These are phyloP conservation scores for Meriones unguiculatus DNA, from an alignment of 2,113 vertebrate species.

Conservation along the genomic window DNA sequence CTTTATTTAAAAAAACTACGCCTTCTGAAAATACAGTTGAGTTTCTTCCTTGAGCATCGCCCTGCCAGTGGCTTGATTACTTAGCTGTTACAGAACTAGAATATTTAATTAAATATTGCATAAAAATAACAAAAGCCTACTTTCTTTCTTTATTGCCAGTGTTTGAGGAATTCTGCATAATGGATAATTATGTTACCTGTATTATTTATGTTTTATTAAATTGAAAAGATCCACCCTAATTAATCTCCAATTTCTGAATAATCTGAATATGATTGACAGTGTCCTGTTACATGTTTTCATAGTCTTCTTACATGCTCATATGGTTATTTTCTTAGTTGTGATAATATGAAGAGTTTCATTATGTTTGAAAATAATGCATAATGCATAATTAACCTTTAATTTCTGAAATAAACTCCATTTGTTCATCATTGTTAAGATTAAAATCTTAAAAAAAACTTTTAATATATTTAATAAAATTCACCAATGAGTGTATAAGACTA, in stretches of 20 bases:
- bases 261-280: background rate
- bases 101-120: background rate
- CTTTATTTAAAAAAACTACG: background rate
- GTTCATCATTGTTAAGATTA: no score
- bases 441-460: no score
- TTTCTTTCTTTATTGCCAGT: background rate
- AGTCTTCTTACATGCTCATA: background rate
- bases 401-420: background rate
- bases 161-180: background rate
- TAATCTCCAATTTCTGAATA: background rate
- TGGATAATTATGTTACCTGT: background rate
- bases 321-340: background rate
- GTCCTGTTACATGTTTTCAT: background rate
- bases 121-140: background rate
- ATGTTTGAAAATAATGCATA: no score
- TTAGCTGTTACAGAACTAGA: background rate
- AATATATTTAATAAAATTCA: background rate
- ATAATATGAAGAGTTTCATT: background rate
- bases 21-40: background rate
- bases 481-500: background rate
- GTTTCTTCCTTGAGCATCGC: background rate
- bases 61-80: background rate
- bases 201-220: background rate
- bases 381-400: background rate
- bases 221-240: background rate